Base-by-base conservation (phyloP, 2,888 invertebrate species). In the Argyresthia albistria region DNA sequence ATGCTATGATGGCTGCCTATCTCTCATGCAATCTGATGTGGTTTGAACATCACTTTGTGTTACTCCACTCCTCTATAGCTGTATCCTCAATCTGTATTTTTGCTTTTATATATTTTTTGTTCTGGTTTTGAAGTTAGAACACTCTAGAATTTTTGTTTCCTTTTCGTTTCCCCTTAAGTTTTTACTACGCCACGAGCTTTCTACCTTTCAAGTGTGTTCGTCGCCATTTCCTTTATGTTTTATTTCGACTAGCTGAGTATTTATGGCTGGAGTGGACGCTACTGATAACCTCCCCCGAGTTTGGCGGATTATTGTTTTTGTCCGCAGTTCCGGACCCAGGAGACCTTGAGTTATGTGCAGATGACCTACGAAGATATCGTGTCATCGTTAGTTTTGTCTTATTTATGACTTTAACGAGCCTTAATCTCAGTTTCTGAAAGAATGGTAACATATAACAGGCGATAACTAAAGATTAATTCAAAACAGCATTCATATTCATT, bases 231-330 rank as follows among this genome's bases (percentile, higher is more conserved):
- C 67, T 77, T 76, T 74, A 71, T 77, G 76, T 81, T 81, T 80
- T 79, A 80, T 79, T 82, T 70, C 67, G 63, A 69, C 67, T 63
- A 67, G 69, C 68, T 58, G 66, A 63, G 69, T 82, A 84, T 87
- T 87, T 86, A 86, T 81, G 80, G 70, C 69, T 69, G 71, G 84
- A 77, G 81, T 88, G 87, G 73, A 71, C 66, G 62, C 60, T 58
- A 73, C 73, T n/a, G 88, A 88, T 88, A 88, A 87, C 81, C 73
- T 76, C 76, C 78, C 77, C 73, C 73, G 78, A 81, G 80, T 67
- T 75, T 76, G 70, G 65, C 61, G 76, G 80, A 83, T 86, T 82
- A 83, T 83, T 84, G 86, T 81, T 82, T 76, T 73, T 78, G 75
- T 75, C 78, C 71, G 74, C 25, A 25, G 25, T 25, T n/a, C n/a